phyloP scores from a whole-genome alignment of 2,888 invertebrate species.

The Apodemia duryi region DNA sequence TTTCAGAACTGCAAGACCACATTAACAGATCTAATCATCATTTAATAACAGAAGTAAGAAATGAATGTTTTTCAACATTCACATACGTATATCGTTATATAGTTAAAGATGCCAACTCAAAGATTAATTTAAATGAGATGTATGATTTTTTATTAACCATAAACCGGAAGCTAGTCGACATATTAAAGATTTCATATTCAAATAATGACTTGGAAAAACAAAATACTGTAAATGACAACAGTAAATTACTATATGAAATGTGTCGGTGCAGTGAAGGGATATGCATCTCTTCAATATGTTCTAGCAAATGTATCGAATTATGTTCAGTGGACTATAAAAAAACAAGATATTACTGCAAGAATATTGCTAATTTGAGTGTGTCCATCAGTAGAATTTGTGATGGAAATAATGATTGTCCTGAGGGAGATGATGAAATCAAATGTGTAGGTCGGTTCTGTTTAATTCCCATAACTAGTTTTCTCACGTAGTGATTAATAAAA shows the following conservation, averaged over 20 bases:
- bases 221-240: conserved; percentile 41
- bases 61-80: conserved; percentile 43
- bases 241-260: conserved; percentile 39
- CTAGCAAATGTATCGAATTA: conserved; percentile 43
- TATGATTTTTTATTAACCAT: conserved; percentile 48
- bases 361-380: conserved; percentile 36
- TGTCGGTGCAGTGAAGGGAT: conserved; percentile 48
- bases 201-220: neutral
- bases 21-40: conserved; percentile 32
- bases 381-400: conserved; percentile 50
- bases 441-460: conserved; percentile 43
- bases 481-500: no score
- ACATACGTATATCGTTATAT: conserved; percentile 42
- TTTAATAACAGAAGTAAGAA: conserved; percentile 40
- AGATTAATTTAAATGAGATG: conserved; percentile 34
- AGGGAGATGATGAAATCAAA: conserved; percentile 51
- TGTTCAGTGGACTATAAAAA: conserved; percentile 48
- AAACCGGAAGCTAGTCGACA: conserved; percentile 43
- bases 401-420: conserved; percentile 47
- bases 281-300: conserved; percentile 48
- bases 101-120: conserved; percentile 26
- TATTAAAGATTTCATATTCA: conserved; percentile 48
- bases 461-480: no score
- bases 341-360: conserved; percentile 46
- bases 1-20: conserved; percentile 41